Conservation (phyloP, 1,140 invertebrate species). For the Drosophila santomea region DNA sequence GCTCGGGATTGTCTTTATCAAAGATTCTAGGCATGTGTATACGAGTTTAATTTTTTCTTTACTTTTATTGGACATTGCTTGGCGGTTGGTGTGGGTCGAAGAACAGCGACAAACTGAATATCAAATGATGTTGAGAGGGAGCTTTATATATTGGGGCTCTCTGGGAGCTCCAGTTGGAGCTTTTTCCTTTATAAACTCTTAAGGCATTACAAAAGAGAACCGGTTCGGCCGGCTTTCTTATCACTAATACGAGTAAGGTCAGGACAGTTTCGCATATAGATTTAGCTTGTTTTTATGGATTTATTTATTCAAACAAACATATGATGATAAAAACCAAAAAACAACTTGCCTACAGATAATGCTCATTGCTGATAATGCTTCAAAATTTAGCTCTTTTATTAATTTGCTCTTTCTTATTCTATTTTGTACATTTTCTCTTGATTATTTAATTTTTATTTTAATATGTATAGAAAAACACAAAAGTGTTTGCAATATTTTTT, state of each 20-base stretch:
- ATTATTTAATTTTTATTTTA: not conserved
- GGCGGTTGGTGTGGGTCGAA: constrained; percentile 37
- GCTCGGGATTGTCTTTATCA: not conserved
- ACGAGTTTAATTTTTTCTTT: not conserved
- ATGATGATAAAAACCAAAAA: not conserved
- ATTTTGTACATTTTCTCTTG: not conserved
- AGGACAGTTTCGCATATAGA: not conserved
- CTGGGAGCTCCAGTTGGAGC: not conserved
- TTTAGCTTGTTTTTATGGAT: not conserved
- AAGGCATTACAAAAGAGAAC: constrained; percentile 3
- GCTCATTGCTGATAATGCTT: not conserved
- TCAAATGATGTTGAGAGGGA: constrained; percentile 10
- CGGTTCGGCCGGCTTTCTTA: constrained; percentile 24
- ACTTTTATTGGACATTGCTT: constrained; percentile 61
- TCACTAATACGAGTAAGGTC: constrained; percentile 15
- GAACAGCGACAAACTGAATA: constrained; percentile 36
- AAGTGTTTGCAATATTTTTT: no score
- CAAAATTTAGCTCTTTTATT: not conserved
- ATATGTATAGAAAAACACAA: no score
- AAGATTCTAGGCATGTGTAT: constrained; percentile 9
- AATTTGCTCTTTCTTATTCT: not conserved
- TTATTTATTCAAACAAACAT: not conserved
- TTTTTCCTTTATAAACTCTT: not conserved
- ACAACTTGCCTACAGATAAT: not conserved
- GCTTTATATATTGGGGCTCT: constrained; percentile 41